phyloP scores from a whole-genome alignment of 2,888 invertebrate species.

The Pyralis farinalis region DNA sequence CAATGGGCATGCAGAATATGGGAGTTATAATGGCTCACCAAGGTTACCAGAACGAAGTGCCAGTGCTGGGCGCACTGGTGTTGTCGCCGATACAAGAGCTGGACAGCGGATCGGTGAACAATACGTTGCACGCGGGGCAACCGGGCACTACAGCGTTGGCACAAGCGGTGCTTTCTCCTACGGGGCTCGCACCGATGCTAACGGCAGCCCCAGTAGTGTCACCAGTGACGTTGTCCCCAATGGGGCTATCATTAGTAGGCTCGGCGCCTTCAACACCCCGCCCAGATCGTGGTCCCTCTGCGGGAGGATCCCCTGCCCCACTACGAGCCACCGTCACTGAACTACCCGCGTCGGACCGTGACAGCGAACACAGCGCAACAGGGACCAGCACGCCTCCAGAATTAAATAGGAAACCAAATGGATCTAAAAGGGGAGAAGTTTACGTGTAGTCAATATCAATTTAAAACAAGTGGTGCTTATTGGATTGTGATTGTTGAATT shows the following conservation, averaged over 20 bases:
- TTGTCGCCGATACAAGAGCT: slow-evolving; percentile 92
- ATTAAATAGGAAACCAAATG: slow-evolving; percentile 46
- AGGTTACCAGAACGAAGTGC: slow-evolving; percentile 83
- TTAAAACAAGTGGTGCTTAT: slow-evolving; percentile 30
- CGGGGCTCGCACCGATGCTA: slow-evolving; percentile 60
- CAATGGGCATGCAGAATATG: slow-evolving; percentile 76
- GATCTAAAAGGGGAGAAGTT: slow-evolving; percentile 67
- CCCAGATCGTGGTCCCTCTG: slow-evolving; percentile 38
- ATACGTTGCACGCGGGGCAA: slow-evolving; percentile 86
- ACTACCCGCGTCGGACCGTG: slow-evolving; percentile 46
- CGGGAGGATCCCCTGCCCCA: slow-evolving; percentile 50
- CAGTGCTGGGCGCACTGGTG: slow-evolving; percentile 87
- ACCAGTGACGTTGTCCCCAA: slow-evolving; percentile 75
- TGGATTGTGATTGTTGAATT: slow-evolving; percentile 28
- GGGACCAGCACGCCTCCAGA: slow-evolving; percentile 46
- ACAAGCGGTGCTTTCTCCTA: slow-evolving; percentile 87
- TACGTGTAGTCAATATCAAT: slow-evolving; percentile 47
- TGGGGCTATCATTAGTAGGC: slow-evolving; percentile 79
- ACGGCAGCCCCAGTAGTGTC: slow-evolving; percentile 73
- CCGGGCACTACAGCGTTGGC: slow-evolving; percentile 89
- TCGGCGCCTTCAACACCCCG: slow-evolving; percentile 73
- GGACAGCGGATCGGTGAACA: slow-evolving; percentile 88
- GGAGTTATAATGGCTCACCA: slow-evolving; percentile 87
- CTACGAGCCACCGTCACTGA: slow-evolving; percentile 46
- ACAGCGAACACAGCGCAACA: slow-evolving; percentile 49